Evolutionary conservation across 2,113 vertebrate species (phyloP), one percentile per base, ranked within the genome.

Genomic region (Seriola rivoliana): DNA sequence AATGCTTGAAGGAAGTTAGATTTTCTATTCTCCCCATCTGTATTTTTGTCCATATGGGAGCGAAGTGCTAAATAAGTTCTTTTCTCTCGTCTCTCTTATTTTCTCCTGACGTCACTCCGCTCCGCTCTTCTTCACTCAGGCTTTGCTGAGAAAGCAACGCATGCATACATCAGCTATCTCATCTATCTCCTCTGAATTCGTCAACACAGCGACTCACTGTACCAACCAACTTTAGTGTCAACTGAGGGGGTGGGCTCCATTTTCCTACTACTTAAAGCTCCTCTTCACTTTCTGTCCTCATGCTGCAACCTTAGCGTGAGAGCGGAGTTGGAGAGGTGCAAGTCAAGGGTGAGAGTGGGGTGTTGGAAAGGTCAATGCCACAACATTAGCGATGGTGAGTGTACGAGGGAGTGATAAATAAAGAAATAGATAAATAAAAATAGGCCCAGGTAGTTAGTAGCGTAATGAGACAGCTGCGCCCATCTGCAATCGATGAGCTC

Each of bases 401-500:
- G 63, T 81, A 34, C 58, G 60, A 40, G 52, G 59, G 52, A 32
- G 70, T 55, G 48, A 89, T 89, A 90, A 92, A 90, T 87, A 92
- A 85, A 83, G 75, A 79, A 82, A 73, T n/a, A 71, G 60, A 89
- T 83, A 78, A 86, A 92, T 89, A 89, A 85, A 92, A 92, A 87
- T 81, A 82, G 69, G 82, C 17, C 68, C 55, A 64, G 82, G 92
- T 92, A 89, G 89, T 93, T 91, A 91, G 84, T 84, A 14, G 60
- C 5, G 79, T 94, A 92, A 88, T 92, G 83, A 94, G 90, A 86
- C 74, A 82, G 78, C 75, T 85, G 67, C 54, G 38, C 78, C 85
- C 81, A 80, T 91, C 91, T 77, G 68, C 70, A 94, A 82, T 91
- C 80, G 89, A 82, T 94, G 93, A 83, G 66, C 75, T 91, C 75